phyloP scores from a whole-genome alignment of 2,888 invertebrate species.

The Pammene aurita region DNA sequence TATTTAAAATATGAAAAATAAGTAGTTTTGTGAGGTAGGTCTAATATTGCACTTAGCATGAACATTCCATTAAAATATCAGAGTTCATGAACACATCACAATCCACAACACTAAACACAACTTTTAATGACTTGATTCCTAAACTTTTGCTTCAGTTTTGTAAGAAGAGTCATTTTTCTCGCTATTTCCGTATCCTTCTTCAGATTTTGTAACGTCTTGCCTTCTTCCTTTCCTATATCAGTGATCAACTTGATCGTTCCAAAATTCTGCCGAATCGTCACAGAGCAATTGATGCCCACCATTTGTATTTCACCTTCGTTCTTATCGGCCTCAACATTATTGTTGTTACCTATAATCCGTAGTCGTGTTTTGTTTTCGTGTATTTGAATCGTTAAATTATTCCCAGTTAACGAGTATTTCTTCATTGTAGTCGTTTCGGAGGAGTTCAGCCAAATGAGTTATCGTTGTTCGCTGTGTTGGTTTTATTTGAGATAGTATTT shows the following conservation, averaged over 20 bases:
- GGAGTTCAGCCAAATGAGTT: slow-evolving; percentile 19
- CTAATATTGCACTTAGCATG: not conserved
- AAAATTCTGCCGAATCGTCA: slow-evolving; percentile 53
- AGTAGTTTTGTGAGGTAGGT: not conserved
- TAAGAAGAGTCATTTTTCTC: slow-evolving; percentile 6
- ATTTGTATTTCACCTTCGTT: slow-evolving; percentile 57
- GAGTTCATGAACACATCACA: slow-evolving; percentile 12
- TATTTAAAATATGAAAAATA: too few relatives aligned
- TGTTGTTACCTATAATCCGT: slow-evolving; percentile 58
- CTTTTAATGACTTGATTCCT: not conserved
- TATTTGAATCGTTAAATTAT: slow-evolving; percentile 57
- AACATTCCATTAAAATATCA: not conserved
- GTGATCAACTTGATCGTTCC: slow-evolving; percentile 51
- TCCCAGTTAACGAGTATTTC: slow-evolving; percentile 54
- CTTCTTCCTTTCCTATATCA: not conserved
- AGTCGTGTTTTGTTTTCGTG: slow-evolving; percentile 53
- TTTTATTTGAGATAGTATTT: slow-evolving; percentile 5
- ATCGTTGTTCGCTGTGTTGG: not conserved
- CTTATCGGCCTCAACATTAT: slow-evolving; percentile 53
- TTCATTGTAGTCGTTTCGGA: slow-evolving; percentile 49
- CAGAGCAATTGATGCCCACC: slow-evolving; percentile 53
- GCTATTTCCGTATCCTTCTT: not conserved
- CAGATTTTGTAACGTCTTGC: not conserved
- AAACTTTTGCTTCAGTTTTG: slow-evolving; percentile 17
- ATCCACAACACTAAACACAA: slow-evolving; percentile 9